Evolutionary conservation across 2,113 vertebrate genomes (phyloP).

Genomic region (Melanostigma gelatinosum): DNA sequence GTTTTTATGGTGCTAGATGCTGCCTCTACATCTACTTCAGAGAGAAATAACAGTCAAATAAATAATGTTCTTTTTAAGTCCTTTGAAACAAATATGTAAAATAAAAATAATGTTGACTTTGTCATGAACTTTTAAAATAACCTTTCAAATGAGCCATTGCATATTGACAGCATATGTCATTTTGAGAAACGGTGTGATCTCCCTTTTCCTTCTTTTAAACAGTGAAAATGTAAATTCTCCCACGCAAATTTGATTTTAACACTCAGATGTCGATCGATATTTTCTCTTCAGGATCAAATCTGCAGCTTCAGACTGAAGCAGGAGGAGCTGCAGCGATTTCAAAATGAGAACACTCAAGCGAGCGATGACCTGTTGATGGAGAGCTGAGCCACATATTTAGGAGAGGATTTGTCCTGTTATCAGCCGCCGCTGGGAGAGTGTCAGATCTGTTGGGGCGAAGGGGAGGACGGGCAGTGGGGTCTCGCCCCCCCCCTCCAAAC

Average conservation of each 20-base stretch:
- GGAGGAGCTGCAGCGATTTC: background rate
- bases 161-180: background rate
- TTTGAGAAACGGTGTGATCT: background rate
- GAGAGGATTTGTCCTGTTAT: constrained; percentile 57
- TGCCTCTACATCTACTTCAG: background rate
- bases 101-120: background rate
- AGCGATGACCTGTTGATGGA: constrained; percentile 23
- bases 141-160: background rate
- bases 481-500: constrained; percentile 30
- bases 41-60: too few species aligned
- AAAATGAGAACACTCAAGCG: background rate
- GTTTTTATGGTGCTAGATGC: background rate
- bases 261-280: background rate
- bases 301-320: background rate
- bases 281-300: background rate
- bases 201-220: background rate
- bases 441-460: constrained; percentile 3
- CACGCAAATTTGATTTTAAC: background rate
- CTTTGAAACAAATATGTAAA: background rate
- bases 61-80: background rate
- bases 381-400: constrained; percentile 54
- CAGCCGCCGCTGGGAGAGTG: constrained; percentile 26
- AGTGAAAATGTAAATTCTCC: background rate
- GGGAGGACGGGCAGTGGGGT: background rate
- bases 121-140: background rate